Percentiles rank a stretch among this genome's conserved stretches.
Conservation (phyloP, 1,140 invertebrate genomes). For the Dendroctonus valens region DNA sequence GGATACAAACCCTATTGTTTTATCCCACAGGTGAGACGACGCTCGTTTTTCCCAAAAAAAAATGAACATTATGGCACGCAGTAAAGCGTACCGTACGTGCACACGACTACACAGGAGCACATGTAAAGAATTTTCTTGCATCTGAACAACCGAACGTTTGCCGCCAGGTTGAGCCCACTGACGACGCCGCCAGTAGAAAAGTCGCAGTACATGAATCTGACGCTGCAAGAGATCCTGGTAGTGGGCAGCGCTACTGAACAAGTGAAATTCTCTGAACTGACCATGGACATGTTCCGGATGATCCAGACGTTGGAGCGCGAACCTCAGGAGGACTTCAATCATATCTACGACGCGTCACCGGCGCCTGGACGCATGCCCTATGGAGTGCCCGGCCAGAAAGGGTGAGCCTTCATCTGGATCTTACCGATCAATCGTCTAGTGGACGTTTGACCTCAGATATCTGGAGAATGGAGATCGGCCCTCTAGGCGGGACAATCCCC, state of each 20-base stretch:
- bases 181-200: constrained; percentile 87
- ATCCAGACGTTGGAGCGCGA: constrained; percentile 92
- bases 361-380: constrained; percentile 73
- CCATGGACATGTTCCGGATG: constrained; percentile 98
- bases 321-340: constrained; percentile 79
- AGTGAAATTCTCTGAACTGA: constrained; percentile 97
- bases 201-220: constrained; percentile 79
- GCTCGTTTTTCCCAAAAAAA: neutral
- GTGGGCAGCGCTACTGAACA: constrained; percentile 92
- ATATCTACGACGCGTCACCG: constrained; percentile 83
- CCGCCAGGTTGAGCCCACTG: constrained; percentile 76
- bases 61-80: neutral
- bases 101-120: neutral
- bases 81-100: too few species aligned
- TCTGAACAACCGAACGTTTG: constrained; percentile 2
- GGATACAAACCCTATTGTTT: constrained; percentile 77
- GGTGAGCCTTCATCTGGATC: constrained; percentile 23
- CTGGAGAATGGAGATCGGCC: constrained; percentile 69
- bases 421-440: neutral
- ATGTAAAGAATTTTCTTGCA: neutral
- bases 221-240: constrained; percentile 91
- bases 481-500: constrained; percentile 84
- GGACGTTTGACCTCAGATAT: constrained; percentile 50
- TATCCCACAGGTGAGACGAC: constrained; percentile 71
- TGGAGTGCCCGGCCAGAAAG: constrained; percentile 55